Evolutionary conservation across 2,888 invertebrate genomes (phyloP).

Genomic region (Deroplatys truncata): DNA sequence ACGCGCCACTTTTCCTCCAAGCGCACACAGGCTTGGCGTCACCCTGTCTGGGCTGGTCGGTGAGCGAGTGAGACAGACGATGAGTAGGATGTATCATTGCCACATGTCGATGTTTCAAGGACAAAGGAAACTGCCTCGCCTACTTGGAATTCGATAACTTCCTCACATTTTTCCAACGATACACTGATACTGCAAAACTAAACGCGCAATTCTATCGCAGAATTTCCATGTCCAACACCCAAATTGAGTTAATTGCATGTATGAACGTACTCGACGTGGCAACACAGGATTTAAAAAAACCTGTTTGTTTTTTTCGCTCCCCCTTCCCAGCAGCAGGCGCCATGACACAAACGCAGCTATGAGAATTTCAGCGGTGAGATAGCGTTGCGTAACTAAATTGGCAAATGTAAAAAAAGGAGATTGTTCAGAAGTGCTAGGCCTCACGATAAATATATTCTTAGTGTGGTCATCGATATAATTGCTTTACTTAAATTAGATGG

Average conservation of each 20-base stretch:
- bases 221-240: background rate
- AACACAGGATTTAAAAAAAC: slow-evolving; percentile 26
- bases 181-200: background rate
- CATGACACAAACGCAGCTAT: background rate
- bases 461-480: background rate
- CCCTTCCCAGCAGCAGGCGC: background rate
- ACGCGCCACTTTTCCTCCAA: background rate
- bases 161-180: background rate
- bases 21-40: slow-evolving; percentile 65
- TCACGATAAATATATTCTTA: background rate
- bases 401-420: background rate
- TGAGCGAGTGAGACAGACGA: slow-evolving; percentile 40
- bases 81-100: slow-evolving; percentile 50
- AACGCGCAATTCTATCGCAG: background rate
- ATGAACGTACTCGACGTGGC: slow-evolving; percentile 7
- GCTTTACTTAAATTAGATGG: background rate
- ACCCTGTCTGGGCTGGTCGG: slow-evolving; percentile 87
- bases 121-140: slow-evolving; percentile 6
- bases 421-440: too few species aligned
- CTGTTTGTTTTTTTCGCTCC: slow-evolving; percentile 23
- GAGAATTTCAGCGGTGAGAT: background rate
- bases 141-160: background rate
- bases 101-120: slow-evolving; percentile 40
- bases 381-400: background rate
- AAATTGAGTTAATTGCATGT: background rate